Conservation (phyloP, 30 jellyfish, hydroid and myxozoan genomes). For the Aurelia sp. region DNA sequence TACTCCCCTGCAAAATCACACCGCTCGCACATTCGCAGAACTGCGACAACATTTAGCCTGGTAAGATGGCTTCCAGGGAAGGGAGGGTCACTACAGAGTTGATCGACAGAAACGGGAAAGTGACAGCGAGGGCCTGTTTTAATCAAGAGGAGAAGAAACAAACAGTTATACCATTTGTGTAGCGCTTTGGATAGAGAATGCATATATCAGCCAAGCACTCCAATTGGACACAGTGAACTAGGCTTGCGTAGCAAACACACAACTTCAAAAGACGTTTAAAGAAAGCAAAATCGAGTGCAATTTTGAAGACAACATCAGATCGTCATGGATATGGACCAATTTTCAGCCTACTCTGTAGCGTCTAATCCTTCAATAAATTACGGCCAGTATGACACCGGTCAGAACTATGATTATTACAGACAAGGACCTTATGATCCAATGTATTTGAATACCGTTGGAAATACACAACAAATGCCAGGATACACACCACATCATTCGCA, state of each 20-base stretch:
- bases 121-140: conserved; percentile 19
- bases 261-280: neutral
- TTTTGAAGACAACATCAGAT: neutral
- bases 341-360: conserved; percentile 29
- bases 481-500: conserved; percentile 70
- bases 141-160: neutral
- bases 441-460: conserved; percentile 32
- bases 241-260: neutral
- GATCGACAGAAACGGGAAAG: conserved; percentile 74
- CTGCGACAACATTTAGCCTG: conserved; percentile 74
- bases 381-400: conserved; percentile 49
- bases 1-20: conserved; percentile 37
- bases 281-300: neutral
- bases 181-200: no score
- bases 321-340: conserved; percentile 54
- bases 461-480: conserved; percentile 41
- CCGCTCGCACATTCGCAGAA: conserved; percentile 58
- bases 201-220: no score
- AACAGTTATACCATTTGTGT: neutral
- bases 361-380: conserved; percentile 37
- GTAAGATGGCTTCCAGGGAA: conserved; percentile 73
- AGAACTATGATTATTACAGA: conserved; percentile 53
- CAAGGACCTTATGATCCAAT: conserved; percentile 63
- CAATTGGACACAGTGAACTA: no score
- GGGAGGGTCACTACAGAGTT: conserved; percentile 55